These are phyloP conservation scores for Noctua janthina DNA, from an alignment of 2,888 invertebrate species.

Conservation along the genomic window DNA sequence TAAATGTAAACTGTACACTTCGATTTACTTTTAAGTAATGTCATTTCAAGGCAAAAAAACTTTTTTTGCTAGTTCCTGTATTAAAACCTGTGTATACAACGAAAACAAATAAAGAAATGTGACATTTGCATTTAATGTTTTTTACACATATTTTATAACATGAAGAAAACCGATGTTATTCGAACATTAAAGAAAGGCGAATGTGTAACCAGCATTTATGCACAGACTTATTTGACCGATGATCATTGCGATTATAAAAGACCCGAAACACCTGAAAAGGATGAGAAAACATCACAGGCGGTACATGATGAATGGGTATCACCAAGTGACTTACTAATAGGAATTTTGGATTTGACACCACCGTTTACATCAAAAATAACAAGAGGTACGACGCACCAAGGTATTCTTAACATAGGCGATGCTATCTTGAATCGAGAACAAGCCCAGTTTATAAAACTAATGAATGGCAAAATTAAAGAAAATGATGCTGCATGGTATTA, in stretches of 20 bases:
- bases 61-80: constrained; percentile 1
- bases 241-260: constrained; percentile 69
- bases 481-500: constrained; percentile 83
- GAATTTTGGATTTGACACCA: constrained; percentile 79
- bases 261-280: constrained; percentile 30
- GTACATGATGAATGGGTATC: constrained; percentile 79
- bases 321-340: constrained; percentile 85
- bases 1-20: background rate
- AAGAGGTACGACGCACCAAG: constrained; percentile 84
- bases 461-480: constrained; percentile 75
- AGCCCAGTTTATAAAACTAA: constrained; percentile 70
- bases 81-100: constrained; percentile 10
- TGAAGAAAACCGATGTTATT: constrained; percentile 74
- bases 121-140: constrained; percentile 42
- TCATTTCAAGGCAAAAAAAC: background rate
- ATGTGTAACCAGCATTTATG: constrained; percentile 81
- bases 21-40: background rate
- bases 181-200: constrained; percentile 71
- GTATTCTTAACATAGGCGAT: constrained; percentile 83
- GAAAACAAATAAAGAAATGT: constrained; percentile 18
- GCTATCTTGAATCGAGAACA: constrained; percentile 76
- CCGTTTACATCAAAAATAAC: constrained; percentile 87
- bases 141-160: constrained; percentile 52
- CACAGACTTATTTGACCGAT: constrained; percentile 82
- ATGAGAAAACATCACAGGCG: background rate